Evolutionary conservation across 2,797 vertebrate genomes (phyloP), one percentile per base, ranked within the genome.

Genomic region (Euthynnus affinis): DNA sequence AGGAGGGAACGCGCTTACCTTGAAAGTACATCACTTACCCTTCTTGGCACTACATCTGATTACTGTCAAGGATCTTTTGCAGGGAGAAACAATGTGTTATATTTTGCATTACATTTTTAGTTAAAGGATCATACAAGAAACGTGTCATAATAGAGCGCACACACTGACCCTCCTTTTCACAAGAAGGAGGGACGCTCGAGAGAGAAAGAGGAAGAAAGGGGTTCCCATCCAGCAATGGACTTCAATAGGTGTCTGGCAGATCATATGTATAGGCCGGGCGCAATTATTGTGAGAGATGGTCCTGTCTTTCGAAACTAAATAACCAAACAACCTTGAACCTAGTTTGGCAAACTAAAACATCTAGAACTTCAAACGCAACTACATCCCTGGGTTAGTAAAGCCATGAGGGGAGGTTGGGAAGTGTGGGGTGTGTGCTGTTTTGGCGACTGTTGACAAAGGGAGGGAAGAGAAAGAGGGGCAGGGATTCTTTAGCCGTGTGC

Each of bases 221-320:
- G 0, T 42, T 78, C 42, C 66, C 66, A 60, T 75, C 74, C 58
- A 78, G 58, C 18, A 3, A 46, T 74, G 63, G 76, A 74, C 80
- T 88, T 81, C 13, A 2, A 89, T 89, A 92, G 92, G 88, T 95
- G 94, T 93, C 94, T 95, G 94, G 95, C 94, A 95, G 94, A 78
- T 89, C 80, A 80, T 29, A 52, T 58, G 23, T 69, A 27, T 32
- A 40, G n/a, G 15, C 27, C 0, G 5, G 52, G n/a, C 4, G 15
- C 17, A 42, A 55, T 57, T 37, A 27, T 65, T 60, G 63, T 18
- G 22, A 67, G 49, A 72, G 25, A 49, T 3, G 23, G 56, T 53
- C 58, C 78, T 46, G 2, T 42, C 53, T 64, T 78, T 81, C 9
- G 82, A 46, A 23, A 25, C 52, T 71, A 37, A 40, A 64, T 59